Evolutionary conservation across 2,888 invertebrate genomes (phyloP).

Genomic region (Tipula lateralis): DNA sequence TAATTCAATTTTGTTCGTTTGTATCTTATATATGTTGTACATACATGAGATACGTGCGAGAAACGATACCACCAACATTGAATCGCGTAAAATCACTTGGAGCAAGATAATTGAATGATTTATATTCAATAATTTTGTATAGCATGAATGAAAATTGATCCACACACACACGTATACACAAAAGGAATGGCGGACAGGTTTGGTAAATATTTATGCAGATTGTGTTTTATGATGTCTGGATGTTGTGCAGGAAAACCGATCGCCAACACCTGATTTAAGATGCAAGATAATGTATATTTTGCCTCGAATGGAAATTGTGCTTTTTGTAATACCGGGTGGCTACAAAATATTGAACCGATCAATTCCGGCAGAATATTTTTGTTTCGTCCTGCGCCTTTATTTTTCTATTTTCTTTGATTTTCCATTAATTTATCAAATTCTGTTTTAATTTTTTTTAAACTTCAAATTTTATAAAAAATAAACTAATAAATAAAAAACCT

Average conservation of each 20-base stretch:
- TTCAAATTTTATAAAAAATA: no score
- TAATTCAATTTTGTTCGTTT: constrained; percentile 19
- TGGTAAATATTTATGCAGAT: not conserved
- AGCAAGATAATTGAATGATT: not conserved
- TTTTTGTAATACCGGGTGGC: no score
- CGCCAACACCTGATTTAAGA: not conserved
- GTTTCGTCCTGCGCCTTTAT: no score
- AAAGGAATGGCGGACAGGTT: not conserved
- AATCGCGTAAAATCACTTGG: not conserved
- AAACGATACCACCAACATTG: not conserved
- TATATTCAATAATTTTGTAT: not conserved
- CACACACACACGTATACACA: not conserved
- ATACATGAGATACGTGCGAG: not conserved
- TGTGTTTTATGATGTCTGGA: not conserved
- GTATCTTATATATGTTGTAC: not conserved
- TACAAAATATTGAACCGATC: no score
- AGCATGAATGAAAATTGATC: not conserved
- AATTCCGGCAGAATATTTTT: no score
- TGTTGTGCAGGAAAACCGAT: not conserved
- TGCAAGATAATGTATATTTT: no score
- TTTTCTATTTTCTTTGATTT: no score
- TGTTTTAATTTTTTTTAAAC: no score
- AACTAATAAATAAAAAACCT: no score
- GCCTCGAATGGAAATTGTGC: no score
- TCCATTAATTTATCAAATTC: no score